These are phyloP conservation scores for Monopterus albus DNA, from an alignment of 2,113 vertebrate genomes.

Conservation along the genomic window DNA sequence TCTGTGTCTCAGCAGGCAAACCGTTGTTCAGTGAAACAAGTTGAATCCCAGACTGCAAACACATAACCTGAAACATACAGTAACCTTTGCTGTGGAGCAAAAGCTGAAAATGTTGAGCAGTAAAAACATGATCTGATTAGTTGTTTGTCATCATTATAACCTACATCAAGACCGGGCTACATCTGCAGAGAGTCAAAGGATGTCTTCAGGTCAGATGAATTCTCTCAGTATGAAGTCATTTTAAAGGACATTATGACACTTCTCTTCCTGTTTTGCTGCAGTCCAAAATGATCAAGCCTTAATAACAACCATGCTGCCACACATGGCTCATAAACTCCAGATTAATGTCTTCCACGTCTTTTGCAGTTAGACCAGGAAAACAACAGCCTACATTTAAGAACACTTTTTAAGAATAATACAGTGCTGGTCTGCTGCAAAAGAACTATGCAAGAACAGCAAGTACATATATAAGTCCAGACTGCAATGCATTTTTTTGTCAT, in stretches of 20 bases:
- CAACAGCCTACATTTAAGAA: too few species aligned
- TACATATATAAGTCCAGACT: too few species aligned
- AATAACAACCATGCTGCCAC: too few species aligned
- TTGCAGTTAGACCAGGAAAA: neutral
- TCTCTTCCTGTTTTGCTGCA: neutral
- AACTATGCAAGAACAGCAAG: too few species aligned
- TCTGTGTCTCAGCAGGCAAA: neutral
- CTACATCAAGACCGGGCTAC: neutral
- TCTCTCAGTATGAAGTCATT: neutral
- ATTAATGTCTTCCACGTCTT: neutral
- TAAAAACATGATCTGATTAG: neutral
- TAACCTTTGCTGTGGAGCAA: neutral
- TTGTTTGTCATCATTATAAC: neutral
- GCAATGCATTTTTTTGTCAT: too few species aligned
- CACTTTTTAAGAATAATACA: too few species aligned
- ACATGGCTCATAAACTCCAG: too few species aligned
- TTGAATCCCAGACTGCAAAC: neutral
- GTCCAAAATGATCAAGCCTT: too few species aligned
- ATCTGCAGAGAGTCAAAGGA: neutral
- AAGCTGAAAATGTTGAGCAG: neutral
- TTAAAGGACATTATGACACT: neutral
- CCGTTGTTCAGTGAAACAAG: neutral
- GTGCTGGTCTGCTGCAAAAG: too few species aligned
- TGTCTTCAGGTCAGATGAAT: neutral
- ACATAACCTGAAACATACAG: slow-evolving; percentile 10